phyloP scores from a whole-genome alignment of 2,888 invertebrate species.

The Labia minor region DNA sequence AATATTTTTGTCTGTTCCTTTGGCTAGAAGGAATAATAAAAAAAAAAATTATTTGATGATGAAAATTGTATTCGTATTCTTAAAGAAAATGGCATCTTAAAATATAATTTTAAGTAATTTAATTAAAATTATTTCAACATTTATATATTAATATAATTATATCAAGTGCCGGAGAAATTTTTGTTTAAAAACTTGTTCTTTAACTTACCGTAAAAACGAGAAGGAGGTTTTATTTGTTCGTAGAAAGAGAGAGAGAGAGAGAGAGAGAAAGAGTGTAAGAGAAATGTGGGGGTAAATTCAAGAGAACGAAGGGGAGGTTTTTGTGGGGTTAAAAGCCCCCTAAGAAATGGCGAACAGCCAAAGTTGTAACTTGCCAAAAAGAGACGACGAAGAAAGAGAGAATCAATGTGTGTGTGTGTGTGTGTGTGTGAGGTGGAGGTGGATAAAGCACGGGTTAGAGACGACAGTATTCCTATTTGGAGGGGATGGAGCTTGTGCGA shows the following conservation, averaged over 20 bases:
- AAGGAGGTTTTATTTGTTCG: slow-evolving; percentile 2
- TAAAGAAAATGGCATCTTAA: too few species aligned
- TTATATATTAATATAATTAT: slow-evolving; percentile 13
- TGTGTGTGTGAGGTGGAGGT: slow-evolving; percentile 14
- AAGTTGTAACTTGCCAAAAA: slow-evolving; percentile 16
- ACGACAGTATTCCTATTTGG: background rate
- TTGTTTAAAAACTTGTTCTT: background rate
- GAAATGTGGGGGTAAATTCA: slow-evolving; percentile 19
- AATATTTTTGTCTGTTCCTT: too few species aligned
- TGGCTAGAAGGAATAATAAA: too few species aligned
- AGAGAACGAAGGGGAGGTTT: slow-evolving; percentile 2
- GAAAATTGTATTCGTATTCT: too few species aligned
- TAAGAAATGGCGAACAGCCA: background rate
- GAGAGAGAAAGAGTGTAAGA: slow-evolving; percentile 17
- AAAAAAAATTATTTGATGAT: too few species aligned
- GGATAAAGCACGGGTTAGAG: background rate
- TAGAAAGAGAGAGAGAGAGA: background rate
- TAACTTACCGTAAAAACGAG: background rate
- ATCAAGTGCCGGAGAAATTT: background rate
- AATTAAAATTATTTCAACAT: background rate
- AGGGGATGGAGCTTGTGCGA: background rate
- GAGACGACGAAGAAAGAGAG: slow-evolving; percentile 4
- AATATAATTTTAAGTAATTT: background rate
- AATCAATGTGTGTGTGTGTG: background rate
- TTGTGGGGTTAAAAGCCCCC: background rate